Evolutionary conservation across 2,888 invertebrate genomes (phyloP), one percentile per base, ranked within the genome.

Genomic region (Monochamus alternatus): DNA sequence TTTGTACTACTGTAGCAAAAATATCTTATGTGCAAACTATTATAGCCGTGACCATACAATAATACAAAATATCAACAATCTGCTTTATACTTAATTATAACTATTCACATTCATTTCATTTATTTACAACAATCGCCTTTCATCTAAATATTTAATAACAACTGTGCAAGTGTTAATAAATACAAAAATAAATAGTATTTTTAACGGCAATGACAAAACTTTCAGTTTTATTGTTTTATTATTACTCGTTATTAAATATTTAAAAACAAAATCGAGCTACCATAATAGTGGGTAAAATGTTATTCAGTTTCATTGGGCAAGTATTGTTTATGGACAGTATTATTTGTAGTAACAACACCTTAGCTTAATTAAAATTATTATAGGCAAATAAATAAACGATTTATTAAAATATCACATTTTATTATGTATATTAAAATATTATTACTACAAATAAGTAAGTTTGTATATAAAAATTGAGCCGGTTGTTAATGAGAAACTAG

Each of bases 1-100:
- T 83, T 81, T 83, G 81, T 83, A 82, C 84, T 84, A 84, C 77
- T 80, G 82, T 84, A 83, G 80, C 81, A 82, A 83, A 84, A 79
- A 81, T 81, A 82, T 81, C 79, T 79, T 75, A 80, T 83, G 79
- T 80, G 78, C 79, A 81, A 73, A 78, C 80, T 75, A 76, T 75
- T 82, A 81, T 80, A 77, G 78, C 76, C 71, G 78, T 78, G 76
- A 68, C 73, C 76, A 76, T 83, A 84, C 84, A 82, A 81, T 82
- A 81, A 81, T 83, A 84, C 82, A 82, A 82, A 82, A 81, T 81
- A 79, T 81, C 75, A 73, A 76, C 78, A 44, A 76, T 70, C 43
- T 74, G 65, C 71, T 75, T 60, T 73, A 68, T 71, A 75, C 47
- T 72, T 77, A 75, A 77, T 67, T 74, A 74, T 75, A 79, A 43